Evolutionary conservation across 2,113 vertebrate genomes (phyloP), one percentile per base, ranked within the genome.

Genomic region (Crotalus horridus): DNA sequence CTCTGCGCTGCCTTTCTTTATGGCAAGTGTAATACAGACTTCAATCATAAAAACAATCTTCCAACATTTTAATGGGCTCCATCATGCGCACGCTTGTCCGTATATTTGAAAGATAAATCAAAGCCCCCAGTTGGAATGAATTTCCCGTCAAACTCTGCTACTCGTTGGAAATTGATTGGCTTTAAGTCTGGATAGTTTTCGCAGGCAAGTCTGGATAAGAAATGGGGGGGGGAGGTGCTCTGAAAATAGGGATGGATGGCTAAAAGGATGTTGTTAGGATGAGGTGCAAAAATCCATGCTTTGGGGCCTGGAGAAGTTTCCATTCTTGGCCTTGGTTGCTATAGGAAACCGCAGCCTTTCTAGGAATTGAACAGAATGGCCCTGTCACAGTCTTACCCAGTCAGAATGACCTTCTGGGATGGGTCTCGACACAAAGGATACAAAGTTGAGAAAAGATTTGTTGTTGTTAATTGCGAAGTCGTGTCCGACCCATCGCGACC

Each of bases 41-140:
- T 97, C 97, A 97, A 97, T 97, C 97, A 97, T 97, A 97, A 97
- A 97, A 97, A 97, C 97, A 97, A 97, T 97, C 97, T 97, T 96
- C 97, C 97, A 97, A 97, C 97, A 97, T 97, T 97, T 97, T 97
- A 97, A 97, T 97, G 97, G 97, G 97, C 97, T 97, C 97, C 97
- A 97, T 97, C 97, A 97, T 97, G 97, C 96, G 96, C 97, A 95
- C 97, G 97, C 97, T 97, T 97, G 97, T 97, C 96, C 97, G 97
- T 97, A 97, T 97, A 97, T 97, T 97, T 97, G 96, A 97, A 97
- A 96, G 96, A 97, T 97, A 97, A 97, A 97, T 97, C 97, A 97
- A 96, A 97, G 96, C 97, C 96, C 96, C 97, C 97, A 91, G 96
- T 97, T 96, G 96, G 96, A 97, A 97, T 97, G 97, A 97, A 97